A percentile compares a stretch with the other conserved stretches of the same genome.
These are phyloP conservation scores for Schizotus pectinicornis DNA, from an alignment of 2,888 invertebrate genomes.

Conservation along the genomic window DNA sequence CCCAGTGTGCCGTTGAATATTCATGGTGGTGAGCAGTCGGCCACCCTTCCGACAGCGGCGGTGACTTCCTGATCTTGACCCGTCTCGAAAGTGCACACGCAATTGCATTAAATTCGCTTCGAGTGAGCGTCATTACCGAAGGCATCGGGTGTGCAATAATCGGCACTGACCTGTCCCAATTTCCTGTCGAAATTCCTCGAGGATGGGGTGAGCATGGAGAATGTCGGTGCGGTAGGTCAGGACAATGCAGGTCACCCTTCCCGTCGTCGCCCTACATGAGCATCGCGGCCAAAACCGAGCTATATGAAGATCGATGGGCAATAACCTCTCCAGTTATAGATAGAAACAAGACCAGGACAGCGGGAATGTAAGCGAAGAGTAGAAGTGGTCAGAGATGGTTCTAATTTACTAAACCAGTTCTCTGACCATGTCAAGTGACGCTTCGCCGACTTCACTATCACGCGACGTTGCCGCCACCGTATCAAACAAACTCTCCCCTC, in stretches of 20 bases:
- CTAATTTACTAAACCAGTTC: slow-evolving; percentile 59
- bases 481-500: too few species aligned
- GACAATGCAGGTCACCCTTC: slow-evolving; percentile 1
- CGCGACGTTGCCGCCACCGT: slow-evolving; percentile 31
- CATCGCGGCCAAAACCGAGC: too few species aligned
- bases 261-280: too few species aligned
- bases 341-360: slow-evolving; percentile 56
- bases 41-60: too few species aligned
- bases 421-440: slow-evolving; percentile 57
- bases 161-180: slow-evolving; percentile 12
- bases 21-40: not conserved
- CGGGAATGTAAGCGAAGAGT: slow-evolving; percentile 46
- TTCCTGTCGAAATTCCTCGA: not conserved
- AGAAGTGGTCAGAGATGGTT: slow-evolving; percentile 53
- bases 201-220: slow-evolving; percentile 1
- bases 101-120: not conserved
- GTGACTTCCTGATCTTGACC: too few species aligned
- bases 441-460: slow-evolving; percentile 50
- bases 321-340: slow-evolving; percentile 26
- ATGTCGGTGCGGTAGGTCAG: slow-evolving; percentile 12
- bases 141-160: not conserved
- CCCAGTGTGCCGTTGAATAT: not conserved
- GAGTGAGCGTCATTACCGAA: too few species aligned
- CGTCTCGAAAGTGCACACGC: not conserved
- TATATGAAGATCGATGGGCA: slow-evolving; percentile 3